phyloP scores from a whole-genome alignment of 1,140 invertebrate genomes.

The Grapholita molesta region DNA sequence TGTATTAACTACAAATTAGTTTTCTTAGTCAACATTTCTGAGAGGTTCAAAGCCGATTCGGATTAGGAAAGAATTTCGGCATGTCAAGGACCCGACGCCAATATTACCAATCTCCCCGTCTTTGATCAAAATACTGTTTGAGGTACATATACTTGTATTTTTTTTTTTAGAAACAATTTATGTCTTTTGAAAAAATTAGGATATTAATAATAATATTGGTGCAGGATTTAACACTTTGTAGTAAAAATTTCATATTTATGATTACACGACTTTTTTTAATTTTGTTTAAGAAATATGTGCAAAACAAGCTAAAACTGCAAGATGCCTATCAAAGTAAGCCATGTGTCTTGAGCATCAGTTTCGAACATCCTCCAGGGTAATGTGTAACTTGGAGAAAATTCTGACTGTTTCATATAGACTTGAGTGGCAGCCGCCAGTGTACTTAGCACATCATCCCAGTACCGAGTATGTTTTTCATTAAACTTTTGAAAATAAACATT shows the following conservation, averaged over 20 bases:
- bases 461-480: neutral
- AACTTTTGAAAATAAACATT: neutral
- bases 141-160: neutral
- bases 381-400: neutral
- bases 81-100: neutral
- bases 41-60: neutral
- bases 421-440: neutral
- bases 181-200: too few species aligned
- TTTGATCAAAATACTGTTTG: constrained; percentile 4
- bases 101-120: neutral
- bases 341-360: neutral
- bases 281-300: neutral
- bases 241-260: too few species aligned
- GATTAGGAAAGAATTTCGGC: neutral
- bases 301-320: neutral
- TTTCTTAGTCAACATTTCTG: constrained; percentile 10
- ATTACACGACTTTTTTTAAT: neutral
- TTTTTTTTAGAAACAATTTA: too few species aligned
- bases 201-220: too few species aligned
- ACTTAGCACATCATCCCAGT: neutral
- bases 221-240: too few species aligned
- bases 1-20: constrained; percentile 13
- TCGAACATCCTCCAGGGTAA: neutral
- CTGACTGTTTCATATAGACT: neutral
- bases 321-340: neutral